Base-by-base conservation (phyloP, 2,113 vertebrate species). In the Isichthys henryi region DNA sequence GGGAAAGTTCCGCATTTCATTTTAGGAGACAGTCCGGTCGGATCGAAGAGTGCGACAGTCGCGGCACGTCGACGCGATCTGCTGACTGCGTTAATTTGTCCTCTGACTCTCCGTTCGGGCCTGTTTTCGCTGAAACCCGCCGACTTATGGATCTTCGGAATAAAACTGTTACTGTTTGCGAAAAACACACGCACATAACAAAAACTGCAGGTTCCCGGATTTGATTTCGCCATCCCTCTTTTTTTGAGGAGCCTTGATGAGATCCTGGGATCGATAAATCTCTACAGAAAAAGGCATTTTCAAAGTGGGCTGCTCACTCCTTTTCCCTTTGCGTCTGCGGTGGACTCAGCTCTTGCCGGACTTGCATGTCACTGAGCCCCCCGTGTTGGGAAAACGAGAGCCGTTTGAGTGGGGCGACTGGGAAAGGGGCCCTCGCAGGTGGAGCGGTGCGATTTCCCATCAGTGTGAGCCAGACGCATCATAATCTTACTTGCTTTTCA, bases 261-360 rank as follows among this genome's bases (percentile, higher is more conserved):
- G 91, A 94, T 92, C 94, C 90, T 43, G 83, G 82, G 91, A 95
- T 95, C 92, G 53, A 95, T 95, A 91, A 86, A 70, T 91, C 91
- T 82, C 91, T 3, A 45, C 88, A 74, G 87, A 90, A 90, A 90
- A 91, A 87, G 74, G 74, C 90, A 90, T 87, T 92, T 91, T 87
- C 92, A 90, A 93, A 91, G 82, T 53, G 43, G 87, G 31, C 27
- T 52, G 13, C 85, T 9, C 39, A 86, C 90, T 86, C 88, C 91
- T 88, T 90, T 27, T 1, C 48, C 35, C 9, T 90, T 90, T 3
- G 13, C 27, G 85, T 88, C 87, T 56, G 43, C 15, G 2, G 1
- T 83, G 74, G 27, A 31, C 91, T 90, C 74, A 11, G 13, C 92
- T 90, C 77, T 90, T n/a, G 56, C 88, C 92, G 90, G 66, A 91